Percentiles rank a stretch among this genome's conserved stretches.
Conservation (phyloP, 2,797 vertebrate genomes). For the Rhyacichthys aspro region DNA sequence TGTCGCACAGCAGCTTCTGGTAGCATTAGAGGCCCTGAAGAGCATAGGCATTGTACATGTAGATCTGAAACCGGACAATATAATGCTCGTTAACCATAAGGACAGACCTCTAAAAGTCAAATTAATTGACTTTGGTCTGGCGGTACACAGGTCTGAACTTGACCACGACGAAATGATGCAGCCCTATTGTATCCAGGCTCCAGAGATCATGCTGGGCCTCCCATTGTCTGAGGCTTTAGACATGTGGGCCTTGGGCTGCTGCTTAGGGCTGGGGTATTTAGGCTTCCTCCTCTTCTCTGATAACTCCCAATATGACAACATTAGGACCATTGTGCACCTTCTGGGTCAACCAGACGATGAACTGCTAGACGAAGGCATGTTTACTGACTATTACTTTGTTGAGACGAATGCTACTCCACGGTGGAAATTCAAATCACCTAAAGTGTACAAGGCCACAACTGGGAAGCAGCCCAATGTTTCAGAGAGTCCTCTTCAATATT, state of each 20-base stretch:
- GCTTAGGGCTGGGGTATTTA: conserved; percentile 9
- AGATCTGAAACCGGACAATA: conserved; percentile 29
- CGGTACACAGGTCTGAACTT: no score
- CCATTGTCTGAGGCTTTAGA: conserved; percentile 14
- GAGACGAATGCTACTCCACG: no score
- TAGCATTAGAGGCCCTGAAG: conserved; percentile 24
- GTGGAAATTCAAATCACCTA: not conserved
- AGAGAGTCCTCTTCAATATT: no score
- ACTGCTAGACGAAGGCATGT: not conserved
- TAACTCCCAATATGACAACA: not conserved
- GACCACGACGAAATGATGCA: no score
- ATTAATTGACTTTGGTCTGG: no score
- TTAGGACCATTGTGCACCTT: conserved; percentile 4
- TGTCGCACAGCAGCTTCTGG: conserved; percentile 30
- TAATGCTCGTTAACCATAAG: conserved; percentile 23
- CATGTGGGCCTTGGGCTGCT: conserved; percentile 26
- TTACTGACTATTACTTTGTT: no score
- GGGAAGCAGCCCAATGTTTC: no score
- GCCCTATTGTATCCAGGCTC: no score
- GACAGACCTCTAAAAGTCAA: conserved; percentile 4
- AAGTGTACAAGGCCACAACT: not conserved
- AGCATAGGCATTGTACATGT: conserved; percentile 20
- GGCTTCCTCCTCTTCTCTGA: not conserved
- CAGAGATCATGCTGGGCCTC: conserved; percentile 5
- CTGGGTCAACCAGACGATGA: not conserved